Base-by-base conservation (phyloP, 2,888 invertebrate genomes). In the Abrostola tripartita region DNA sequence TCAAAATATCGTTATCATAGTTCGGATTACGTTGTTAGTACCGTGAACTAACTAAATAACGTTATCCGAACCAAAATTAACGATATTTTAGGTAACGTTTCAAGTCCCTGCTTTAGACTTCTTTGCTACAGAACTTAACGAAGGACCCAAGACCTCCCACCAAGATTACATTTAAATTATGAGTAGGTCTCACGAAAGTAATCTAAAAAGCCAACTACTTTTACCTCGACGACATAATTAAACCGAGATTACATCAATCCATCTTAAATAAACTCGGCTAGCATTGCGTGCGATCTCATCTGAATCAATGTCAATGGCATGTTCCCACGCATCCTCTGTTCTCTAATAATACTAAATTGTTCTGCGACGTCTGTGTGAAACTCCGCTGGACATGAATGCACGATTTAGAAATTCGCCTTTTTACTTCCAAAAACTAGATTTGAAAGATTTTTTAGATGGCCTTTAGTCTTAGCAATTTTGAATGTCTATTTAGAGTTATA, bases 221-320 rank as follows among this genome's bases (percentile, higher is more conserved):
- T 56, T 37, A 65, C 37, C 24, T 24, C 36, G 40, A 56, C 52
- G 55, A 51, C 42, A 52, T 38, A 61, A 74, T 74, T 59, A 58
- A 68, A 55, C 9, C 36, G 35, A 69, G 75, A 71, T 72, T 75
- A 65, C 57, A 65, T 65, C 47, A 69, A 51, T 54, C 14, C 35
- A 44, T 75, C 57, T 65, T 6, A 47, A 24, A 47, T 47, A 47
- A 59, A 53, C 71, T 57, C 37, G 36, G 24, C 24, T 24, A 24
- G 24, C 24, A 24, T 74, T 37, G 78, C 74, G 68, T 68, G 71
- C 59, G 49, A 58, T 49, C 73, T 58, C 61, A 49, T 36, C 62
- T 68, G 51, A 62, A 68, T 65, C 72, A 78, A 80, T 73, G 75
- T 66, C 79, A 73, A 65, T 73, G 60, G 62, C 65, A 67, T 55